Evolutionary conservation across 1,140 invertebrate species (phyloP).

Genomic region (Linepithema humile): DNA sequence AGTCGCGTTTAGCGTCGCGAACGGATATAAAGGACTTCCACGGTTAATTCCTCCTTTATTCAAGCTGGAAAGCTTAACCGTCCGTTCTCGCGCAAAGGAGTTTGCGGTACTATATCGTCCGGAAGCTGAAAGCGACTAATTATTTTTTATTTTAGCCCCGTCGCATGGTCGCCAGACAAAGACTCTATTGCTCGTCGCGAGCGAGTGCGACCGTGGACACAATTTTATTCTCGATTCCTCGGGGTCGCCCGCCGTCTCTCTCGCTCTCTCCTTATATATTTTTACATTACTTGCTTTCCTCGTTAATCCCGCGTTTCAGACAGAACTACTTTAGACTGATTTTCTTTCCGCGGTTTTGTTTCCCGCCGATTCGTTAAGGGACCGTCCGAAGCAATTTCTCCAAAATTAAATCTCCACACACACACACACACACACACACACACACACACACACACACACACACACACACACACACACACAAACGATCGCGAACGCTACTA

Average conservation of each 20-base stretch:
- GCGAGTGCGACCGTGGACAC: conserved; percentile 32
- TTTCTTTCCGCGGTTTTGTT: conserved; percentile 29
- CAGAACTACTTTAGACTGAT: conserved; percentile 53
- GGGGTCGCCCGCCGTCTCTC: background rate
- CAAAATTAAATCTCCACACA: conserved; percentile 36
- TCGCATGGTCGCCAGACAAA: conserved; percentile 44
- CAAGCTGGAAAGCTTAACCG: conserved; percentile 46
- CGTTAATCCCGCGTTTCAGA: conserved; percentile 47
- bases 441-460: too few species aligned
- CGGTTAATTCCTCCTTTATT: conserved; percentile 52
- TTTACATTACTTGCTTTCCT: conserved; percentile 17
- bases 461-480: too few species aligned
- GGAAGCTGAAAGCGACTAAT: conserved; percentile 53
- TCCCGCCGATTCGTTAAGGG: conserved; percentile 32
- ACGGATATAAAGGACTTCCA: conserved; percentile 41
- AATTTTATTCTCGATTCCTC: conserved; percentile 47
- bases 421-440: too few species aligned
- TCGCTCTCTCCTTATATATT: conserved; percentile 1
- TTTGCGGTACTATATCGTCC: conserved; percentile 41
- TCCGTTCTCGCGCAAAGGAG: conserved; percentile 44
- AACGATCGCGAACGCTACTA: background rate
- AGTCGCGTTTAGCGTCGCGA: conserved; percentile 48
- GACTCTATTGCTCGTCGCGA: conserved; percentile 38
- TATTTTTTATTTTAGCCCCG: conserved; percentile 51
- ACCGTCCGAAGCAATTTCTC: conserved; percentile 38